phyloP scores from a whole-genome alignment of 2,797 vertebrate species.

The Gymnodraco acuticeps region DNA sequence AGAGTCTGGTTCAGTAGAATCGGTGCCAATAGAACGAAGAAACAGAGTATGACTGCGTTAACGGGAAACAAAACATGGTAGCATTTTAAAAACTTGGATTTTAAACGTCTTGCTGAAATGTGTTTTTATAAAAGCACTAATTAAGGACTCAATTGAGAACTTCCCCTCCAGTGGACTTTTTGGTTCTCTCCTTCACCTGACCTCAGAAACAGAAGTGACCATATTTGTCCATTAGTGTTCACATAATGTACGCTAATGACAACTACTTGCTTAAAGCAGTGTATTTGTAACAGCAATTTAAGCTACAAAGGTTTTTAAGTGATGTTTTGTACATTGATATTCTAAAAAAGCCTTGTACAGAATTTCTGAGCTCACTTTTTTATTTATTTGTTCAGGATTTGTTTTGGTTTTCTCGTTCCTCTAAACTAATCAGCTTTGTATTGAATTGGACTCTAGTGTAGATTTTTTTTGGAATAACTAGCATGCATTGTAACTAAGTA shows the following conservation, averaged over 20 bases:
- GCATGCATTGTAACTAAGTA: constrained; percentile 77
- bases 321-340: constrained; percentile 86
- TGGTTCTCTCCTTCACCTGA: constrained; percentile 55
- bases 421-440: constrained; percentile 78
- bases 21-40: constrained; percentile 40
- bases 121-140: constrained; percentile 58
- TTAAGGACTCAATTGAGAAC: constrained; percentile 30
- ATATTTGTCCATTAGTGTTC: constrained; percentile 65
- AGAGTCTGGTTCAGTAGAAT: constrained; percentile 6
- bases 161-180: constrained; percentile 34
- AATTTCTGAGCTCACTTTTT: constrained; percentile 78
- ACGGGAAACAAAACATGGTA: constrained; percentile 56
- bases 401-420: constrained; percentile 64
- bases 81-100: constrained; percentile 47
- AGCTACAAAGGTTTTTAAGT: constrained; percentile 84
- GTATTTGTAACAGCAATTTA: constrained; percentile 87
- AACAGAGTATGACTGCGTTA: constrained; percentile 22
- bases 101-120: constrained; percentile 51
- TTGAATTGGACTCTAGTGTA: constrained; percentile 72
- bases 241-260: constrained; percentile 61
- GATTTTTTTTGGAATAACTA: constrained; percentile 70
- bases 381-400: constrained; percentile 79
- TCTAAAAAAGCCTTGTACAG: constrained; percentile 82
- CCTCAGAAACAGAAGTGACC: constrained; percentile 74
- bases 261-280: constrained; percentile 63